Evolutionary conservation across 2,113 vertebrate genomes (phyloP).

Genomic region (Picathartes gymnocephalus): DNA sequence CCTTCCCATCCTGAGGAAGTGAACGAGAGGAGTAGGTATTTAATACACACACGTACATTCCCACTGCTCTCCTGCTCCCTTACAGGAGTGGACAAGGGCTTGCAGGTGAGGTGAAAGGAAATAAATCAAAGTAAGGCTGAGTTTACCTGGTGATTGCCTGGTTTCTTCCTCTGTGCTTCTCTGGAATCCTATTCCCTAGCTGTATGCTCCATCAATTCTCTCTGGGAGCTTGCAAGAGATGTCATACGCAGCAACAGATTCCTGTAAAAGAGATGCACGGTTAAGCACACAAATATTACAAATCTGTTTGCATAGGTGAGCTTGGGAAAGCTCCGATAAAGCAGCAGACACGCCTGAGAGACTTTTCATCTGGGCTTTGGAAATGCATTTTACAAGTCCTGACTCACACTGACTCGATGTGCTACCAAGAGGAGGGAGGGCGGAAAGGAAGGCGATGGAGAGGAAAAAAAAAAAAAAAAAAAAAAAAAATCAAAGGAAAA

Average conservation of each 20-base stretch:
- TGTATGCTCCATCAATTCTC: slow-evolving; percentile 46
- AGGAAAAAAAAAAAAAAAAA: background rate
- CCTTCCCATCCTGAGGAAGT: slow-evolving; percentile 70
- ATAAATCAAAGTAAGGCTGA: slow-evolving; percentile 53
- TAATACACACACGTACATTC: slow-evolving; percentile 20
- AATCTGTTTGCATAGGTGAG: slow-evolving; percentile 69
- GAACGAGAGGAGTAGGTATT: slow-evolving; percentile 68
- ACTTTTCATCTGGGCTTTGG: slow-evolving; percentile 60
- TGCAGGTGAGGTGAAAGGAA: background rate
- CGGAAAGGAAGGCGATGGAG: background rate
- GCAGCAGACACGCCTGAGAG: slow-evolving; percentile 65
- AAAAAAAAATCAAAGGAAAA: background rate
- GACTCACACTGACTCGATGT: slow-evolving; percentile 60
- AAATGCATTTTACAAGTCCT: slow-evolving; percentile 61
- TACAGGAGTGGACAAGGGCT: slow-evolving; percentile 4
- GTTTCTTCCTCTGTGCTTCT: slow-evolving; percentile 58
- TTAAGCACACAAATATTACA: slow-evolving; percentile 75
- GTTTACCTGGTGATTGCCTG: slow-evolving; percentile 71
- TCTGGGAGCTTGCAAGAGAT: slow-evolving; percentile 60
- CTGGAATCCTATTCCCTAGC: slow-evolving; percentile 42
- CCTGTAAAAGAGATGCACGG: slow-evolving; percentile 78
- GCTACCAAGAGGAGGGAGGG: slow-evolving; percentile 40
- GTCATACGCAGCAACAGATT: slow-evolving; percentile 63
- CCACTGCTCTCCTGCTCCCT: background rate
- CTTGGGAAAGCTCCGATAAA: slow-evolving; percentile 49